phyloP scores from a whole-genome alignment of 2,113 vertebrate genomes.

The Gorilla gorilla region DNA sequence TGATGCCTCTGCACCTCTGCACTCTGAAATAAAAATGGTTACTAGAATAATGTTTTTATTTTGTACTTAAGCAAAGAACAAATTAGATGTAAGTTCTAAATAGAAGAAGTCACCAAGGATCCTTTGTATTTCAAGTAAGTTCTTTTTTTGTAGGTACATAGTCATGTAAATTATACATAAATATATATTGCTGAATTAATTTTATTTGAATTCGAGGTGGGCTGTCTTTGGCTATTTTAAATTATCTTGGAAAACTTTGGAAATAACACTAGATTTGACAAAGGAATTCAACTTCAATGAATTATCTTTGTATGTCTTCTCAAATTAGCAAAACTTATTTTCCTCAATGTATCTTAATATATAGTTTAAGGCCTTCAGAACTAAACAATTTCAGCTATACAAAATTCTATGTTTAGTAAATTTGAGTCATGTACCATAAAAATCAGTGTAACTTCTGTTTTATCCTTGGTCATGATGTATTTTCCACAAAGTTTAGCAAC shows the following conservation, averaged over 20 bases:
- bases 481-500: neutral
- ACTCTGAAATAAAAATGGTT: neutral
- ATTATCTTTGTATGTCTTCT: neutral
- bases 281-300: neutral
- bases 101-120: neutral
- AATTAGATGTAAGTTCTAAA: neutral
- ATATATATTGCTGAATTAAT: neutral
- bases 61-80: neutral
- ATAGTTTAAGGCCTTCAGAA: neutral
- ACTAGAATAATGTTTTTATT: neutral
- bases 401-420: neutral
- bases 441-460: neutral
- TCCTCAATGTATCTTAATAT: neutral
- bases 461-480: neutral
- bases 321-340: neutral
- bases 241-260: neutral
- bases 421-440: neutral
- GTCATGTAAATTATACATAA: neutral
- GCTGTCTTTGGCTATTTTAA: neutral
- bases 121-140: neutral
- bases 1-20: neutral
- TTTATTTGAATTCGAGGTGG: neutral
- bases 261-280: neutral
- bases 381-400: neutral
- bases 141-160: neutral